These are phyloP conservation scores for Labeo rohita DNA, from an alignment of 2,113 vertebrate species.

Conservation along the genomic window DNA sequence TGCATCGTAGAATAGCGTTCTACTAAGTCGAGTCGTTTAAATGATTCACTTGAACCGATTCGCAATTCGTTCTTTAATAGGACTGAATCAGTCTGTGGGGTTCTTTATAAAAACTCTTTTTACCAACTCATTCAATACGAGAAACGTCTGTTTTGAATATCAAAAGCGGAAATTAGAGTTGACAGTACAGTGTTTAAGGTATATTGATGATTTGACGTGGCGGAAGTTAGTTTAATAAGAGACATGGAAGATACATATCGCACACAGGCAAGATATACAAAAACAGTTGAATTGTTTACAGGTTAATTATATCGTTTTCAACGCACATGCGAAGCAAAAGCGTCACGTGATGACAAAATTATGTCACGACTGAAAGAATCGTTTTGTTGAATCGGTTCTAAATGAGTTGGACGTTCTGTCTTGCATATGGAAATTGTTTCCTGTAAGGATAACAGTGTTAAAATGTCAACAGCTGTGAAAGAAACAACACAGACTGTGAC, in stretches of 20 bases:
- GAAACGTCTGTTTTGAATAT: background rate
- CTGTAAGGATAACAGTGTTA: background rate
- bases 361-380: background rate
- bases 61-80: background rate
- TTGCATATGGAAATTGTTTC: background rate
- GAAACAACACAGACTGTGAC: background rate
- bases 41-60: background rate
- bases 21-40: background rate
- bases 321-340: background rate
- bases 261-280: background rate
- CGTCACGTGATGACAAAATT: background rate
- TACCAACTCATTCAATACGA: background rate
- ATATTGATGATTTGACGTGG: background rate
- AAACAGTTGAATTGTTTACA: background rate
- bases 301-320: background rate
- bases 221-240: background rate
- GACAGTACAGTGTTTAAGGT: background rate
- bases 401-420: background rate
- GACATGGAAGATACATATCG: background rate
- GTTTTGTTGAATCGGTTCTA: background rate
- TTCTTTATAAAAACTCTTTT: background rate
- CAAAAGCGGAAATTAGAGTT: background rate
- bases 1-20: background rate
- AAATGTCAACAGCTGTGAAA: background rate
- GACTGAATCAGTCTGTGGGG: background rate